These are phyloP conservation scores for Ameiurus melas DNA, from an alignment of 2,113 vertebrate species.

Conservation along the genomic window DNA sequence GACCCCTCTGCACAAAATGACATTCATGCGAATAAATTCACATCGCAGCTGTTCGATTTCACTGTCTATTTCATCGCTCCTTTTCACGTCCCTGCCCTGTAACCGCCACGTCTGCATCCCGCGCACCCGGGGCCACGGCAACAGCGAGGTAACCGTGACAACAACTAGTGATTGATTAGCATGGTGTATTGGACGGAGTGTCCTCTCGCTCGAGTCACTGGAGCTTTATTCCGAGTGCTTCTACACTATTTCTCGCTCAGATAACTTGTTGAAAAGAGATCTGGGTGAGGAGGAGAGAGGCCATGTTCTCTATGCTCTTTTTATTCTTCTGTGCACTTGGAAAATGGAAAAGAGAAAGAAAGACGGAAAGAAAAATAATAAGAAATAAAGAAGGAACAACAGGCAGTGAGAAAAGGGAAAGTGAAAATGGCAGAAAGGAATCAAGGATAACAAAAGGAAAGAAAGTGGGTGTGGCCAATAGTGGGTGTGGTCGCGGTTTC, in stretches of 20 bases:
- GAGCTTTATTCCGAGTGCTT: neutral
- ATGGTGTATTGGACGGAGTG: slow-evolving; percentile 68
- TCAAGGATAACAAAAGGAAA: neutral
- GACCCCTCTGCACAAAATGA: slow-evolving; percentile 34
- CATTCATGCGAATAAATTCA: slow-evolving; percentile 47
- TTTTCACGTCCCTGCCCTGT: slow-evolving; percentile 45
- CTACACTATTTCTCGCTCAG: neutral
- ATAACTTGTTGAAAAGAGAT: neutral
- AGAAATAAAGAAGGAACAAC: neutral
- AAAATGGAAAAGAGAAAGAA: neutral
- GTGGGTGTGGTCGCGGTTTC: neutral
- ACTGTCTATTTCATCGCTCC: slow-evolving; percentile 49
- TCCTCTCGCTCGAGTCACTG: slow-evolving; percentile 65
- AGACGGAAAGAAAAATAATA: neutral
- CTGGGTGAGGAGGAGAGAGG: neutral
- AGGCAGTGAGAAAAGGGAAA: neutral
- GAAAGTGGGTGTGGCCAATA: neutral
- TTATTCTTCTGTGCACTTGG: neutral
- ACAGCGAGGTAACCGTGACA: slow-evolving; percentile 46
- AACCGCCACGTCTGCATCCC: slow-evolving; percentile 62
- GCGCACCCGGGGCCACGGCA: neutral
- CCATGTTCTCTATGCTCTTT: neutral
- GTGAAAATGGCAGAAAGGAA: neutral
- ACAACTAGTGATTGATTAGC: slow-evolving; percentile 72
- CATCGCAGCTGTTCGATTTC: slow-evolving; percentile 50